A percentile compares a stretch with the other conserved stretches of the same genome.
phyloP scores from a whole-genome alignment of 2,888 invertebrate genomes.

The Diaphora mendica region DNA sequence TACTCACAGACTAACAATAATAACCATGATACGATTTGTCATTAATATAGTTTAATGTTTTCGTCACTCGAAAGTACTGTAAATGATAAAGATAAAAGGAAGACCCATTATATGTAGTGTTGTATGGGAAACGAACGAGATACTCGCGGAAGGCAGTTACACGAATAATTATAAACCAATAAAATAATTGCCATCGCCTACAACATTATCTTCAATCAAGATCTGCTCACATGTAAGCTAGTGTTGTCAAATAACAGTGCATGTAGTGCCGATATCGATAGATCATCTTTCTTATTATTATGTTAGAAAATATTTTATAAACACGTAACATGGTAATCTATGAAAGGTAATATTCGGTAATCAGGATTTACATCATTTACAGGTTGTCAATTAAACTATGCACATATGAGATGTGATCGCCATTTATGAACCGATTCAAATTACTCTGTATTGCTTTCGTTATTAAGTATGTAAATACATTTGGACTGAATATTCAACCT shows the following conservation, averaged over 20 bases:
- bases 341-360: no score
- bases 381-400: no score
- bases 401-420: no score
- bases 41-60: neutral
- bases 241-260: neutral
- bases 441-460: no score
- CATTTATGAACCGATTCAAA: no score
- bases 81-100: neutral
- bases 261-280: neutral
- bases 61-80: neutral
- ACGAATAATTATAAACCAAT: slow-evolving; percentile 35
- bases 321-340: no score
- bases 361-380: no score
- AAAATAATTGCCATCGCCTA: slow-evolving; percentile 35
- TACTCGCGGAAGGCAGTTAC: slow-evolving; percentile 9
- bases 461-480: no score
- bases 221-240: slow-evolving; percentile 37
- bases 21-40: no score
- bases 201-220: slow-evolving; percentile 29
- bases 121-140: slow-evolving; percentile 16
- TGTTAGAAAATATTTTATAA: neutral
- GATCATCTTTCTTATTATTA: neutral
- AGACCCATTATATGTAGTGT: slow-evolving; percentile 2
- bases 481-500: no score
- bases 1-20: no score